These are phyloP conservation scores for Asarcornis scutulata DNA, from an alignment of 2,113 vertebrate species.

Conservation along the genomic window DNA sequence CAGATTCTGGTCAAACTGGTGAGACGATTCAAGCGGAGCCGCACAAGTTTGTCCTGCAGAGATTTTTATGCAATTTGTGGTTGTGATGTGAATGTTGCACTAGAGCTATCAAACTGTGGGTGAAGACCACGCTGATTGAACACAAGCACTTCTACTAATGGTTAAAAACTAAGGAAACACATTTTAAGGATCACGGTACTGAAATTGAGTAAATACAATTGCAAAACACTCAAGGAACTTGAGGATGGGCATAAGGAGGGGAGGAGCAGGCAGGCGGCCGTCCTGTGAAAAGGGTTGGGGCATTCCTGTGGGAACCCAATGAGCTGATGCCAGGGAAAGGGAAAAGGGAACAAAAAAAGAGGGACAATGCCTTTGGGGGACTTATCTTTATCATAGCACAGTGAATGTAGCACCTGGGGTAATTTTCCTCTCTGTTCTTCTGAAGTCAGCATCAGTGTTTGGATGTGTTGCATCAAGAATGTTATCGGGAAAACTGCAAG, in stretches of 20 bases:
- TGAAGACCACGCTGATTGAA: background rate
- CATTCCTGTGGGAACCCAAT: background rate
- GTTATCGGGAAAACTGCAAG: background rate
- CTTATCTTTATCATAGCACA: background rate
- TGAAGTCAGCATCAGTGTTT: background rate
- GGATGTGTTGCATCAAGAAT: background rate
- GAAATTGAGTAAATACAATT: background rate
- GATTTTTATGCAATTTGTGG: background rate
- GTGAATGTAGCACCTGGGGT: background rate
- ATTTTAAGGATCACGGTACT: background rate
- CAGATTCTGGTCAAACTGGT: background rate
- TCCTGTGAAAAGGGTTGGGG: fast-evolving
- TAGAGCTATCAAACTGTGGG: background rate
- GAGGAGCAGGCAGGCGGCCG: fast-evolving
- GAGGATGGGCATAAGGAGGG: fast-evolving
- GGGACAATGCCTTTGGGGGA: background rate
- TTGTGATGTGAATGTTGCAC: background rate
- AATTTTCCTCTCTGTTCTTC: background rate
- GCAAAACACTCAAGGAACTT: background rate
- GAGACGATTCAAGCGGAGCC: background rate
- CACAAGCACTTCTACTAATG: fast-evolving
- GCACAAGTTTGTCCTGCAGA: background rate
- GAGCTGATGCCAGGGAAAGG: background rate
- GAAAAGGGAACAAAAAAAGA: background rate
- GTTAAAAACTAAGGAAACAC: background rate